Percentiles rank a stretch among this genome's conserved stretches.
Evolutionary conservation across 2,113 vertebrate genomes (phyloP).

Genomic region (Oreochromis spilurus): DNA sequence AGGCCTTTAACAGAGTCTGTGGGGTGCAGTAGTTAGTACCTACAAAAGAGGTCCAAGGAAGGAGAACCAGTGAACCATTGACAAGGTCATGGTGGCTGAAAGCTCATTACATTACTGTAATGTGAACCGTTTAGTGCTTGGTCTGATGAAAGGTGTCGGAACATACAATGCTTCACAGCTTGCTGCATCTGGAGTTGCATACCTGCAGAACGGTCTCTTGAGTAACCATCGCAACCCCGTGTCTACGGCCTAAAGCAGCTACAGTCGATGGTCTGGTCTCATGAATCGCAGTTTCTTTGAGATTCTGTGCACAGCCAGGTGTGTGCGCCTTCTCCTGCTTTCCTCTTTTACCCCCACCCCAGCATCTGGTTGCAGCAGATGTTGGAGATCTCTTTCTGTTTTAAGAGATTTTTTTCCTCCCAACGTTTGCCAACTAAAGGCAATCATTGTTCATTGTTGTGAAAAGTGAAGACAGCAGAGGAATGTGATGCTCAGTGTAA

Average conservation of each 20-base stretch:
- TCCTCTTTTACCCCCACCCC: neutral
- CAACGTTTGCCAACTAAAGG: neutral
- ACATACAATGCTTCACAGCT: neutral
- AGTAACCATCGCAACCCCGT: neutral
- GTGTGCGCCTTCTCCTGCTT: neutral
- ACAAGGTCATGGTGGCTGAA: neutral
- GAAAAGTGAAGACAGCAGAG: neutral
- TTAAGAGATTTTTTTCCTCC: fast-evolving
- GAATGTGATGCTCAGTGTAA: neutral
- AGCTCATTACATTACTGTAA: neutral
- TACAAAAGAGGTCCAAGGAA: neutral
- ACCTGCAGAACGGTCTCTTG: neutral
- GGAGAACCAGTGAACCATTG: neutral
- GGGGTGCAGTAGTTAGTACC: neutral
- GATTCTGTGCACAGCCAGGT: neutral
- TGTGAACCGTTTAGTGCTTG: neutral
- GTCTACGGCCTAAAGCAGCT: neutral
- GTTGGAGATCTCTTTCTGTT: neutral
- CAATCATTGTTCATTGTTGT: neutral
- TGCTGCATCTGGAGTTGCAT: neutral
- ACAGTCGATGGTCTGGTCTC: fast-evolving
- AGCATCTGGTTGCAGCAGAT: neutral
- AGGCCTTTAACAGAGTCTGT: neutral
- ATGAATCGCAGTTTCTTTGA: neutral
- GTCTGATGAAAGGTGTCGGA: neutral